Base-by-base conservation (phyloP, 2,113 vertebrate species). In the Trichechus manatus region DNA sequence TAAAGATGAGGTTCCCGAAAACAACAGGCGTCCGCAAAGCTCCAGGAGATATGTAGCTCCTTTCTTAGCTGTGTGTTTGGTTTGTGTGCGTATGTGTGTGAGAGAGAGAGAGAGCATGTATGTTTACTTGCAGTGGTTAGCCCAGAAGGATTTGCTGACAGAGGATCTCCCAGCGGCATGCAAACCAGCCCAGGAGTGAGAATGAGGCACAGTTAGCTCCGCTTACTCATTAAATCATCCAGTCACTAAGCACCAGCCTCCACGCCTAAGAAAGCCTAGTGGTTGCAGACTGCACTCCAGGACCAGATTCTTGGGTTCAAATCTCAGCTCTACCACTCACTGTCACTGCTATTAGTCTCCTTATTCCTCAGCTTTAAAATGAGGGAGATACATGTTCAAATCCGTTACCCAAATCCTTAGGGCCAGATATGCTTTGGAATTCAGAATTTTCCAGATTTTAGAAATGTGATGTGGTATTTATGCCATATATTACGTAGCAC, bases 111-210 rank as follows among this genome's bases (percentile, higher is more conserved):
- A 56, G 53, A 56, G 44, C 56, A 4, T 15, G 15, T 6, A 89
- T 53, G 61, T 97, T 96, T 95, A 86, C 92, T 85, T 23, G 80
- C 75, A 91, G 91, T 80, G 39, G 89, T 31, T 96, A 82, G 42
- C 96, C 96, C 75, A 92, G 83, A 97, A 94, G 84, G 87, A 89
- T 83, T 93, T 88, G 36, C 89, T 78, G 11, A 42, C 8, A 33
- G 53, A 47, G 44, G 6, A 29, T 63, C 33, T 92, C 94, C 88
- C 50, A 22, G 96, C 39, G 9, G 53, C 59, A 19, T 22, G 68
- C 70, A 19, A 3, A 29, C n/a, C 47, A 6, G 93, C 17, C 87
- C 94, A 42, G 92, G 59, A 89, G 84, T 77, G 77, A 93, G 92
- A 94, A 66, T 39, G 1, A 39, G 13, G n/a, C 42, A 61, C 96